Base-by-base conservation (phyloP, 2,113 vertebrate species). In the Struthio camelus region DNA sequence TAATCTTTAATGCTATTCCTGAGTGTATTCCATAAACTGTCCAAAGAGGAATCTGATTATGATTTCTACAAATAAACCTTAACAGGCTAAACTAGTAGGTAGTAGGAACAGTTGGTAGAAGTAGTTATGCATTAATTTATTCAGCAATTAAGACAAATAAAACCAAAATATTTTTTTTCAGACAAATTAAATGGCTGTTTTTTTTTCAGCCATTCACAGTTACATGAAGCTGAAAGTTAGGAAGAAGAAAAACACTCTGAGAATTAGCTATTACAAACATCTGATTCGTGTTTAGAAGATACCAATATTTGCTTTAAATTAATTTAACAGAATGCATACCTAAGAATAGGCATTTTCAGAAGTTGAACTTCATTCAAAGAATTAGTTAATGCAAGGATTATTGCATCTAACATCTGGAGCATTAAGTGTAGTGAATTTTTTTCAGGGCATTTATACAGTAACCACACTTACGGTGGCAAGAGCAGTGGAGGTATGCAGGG, bases 401-500 rank as follows among this genome's bases (percentile, higher is more conserved):
- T 65, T 89, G 65, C 50, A 51, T 78, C 22, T 8, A 67, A 27
- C 5, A 59, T 53, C 12, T 80, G 42, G 91, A 78, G 5, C 9
- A 69, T 67, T 77, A 73, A 91, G 24, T 17, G 72, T 19, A 51
- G 86, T 71, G 18, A 50, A 27, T 14, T 22, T 48, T 44, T 23
- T 42, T 6, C 0, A 6, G 3, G 4, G 0, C 1, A 48, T 78
- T 69, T 77, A 7, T 22, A 77, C 20, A 19, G 5, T 44, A 70
- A 22, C 1, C 0, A 17, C 56, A 51, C 6, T 64, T 80, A 40
- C 6, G 17, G 12, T 32, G n/a, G 9, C 4, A 81, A 73, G 78
- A 87, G 78, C 75, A 58, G 6, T 58, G 75, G 40, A 71, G 24
- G 17, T 51, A n/a, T 10, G 10, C 17, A n/a, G 12, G 50, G 46